Evolutionary conservation across 2,888 invertebrate genomes (phyloP).

Genomic region (Dynastes grantii): DNA sequence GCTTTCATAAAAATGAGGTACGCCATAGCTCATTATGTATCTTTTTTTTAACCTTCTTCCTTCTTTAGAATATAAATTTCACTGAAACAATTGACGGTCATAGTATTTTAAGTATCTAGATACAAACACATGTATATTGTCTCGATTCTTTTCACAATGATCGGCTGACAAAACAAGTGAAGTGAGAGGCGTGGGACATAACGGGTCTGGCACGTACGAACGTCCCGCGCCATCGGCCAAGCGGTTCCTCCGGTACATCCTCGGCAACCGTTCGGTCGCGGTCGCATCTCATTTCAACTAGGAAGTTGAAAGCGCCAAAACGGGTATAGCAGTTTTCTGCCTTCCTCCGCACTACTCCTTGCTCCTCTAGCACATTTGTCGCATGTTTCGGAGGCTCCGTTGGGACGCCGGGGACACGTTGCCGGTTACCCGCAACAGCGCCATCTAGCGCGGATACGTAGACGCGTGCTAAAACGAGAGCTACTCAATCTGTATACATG

Average conservation of each 20-base stretch:
- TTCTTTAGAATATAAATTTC: too few species aligned
- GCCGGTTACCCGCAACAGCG: constrained; percentile 33
- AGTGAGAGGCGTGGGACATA: constrained; percentile 37
- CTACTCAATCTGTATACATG: too few species aligned
- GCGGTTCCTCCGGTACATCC: too few species aligned
- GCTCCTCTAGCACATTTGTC: too few species aligned
- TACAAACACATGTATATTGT: too few species aligned
- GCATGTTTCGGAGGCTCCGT: not conserved
- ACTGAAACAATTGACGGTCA: too few species aligned
- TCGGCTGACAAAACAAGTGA: not conserved
- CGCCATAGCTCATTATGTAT: too few species aligned
- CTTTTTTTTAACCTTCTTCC: too few species aligned
- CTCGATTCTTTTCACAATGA: too few species aligned
- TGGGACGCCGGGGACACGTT: not conserved
- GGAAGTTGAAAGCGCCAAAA: constrained; percentile 17
- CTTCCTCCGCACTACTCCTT: not conserved
- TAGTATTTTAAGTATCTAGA: too few species aligned
- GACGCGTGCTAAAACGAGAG: not conserved
- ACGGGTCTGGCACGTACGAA: constrained; percentile 32
- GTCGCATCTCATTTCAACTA: constrained; percentile 16
- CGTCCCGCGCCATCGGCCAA: too few species aligned
- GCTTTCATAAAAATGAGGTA: too few species aligned
- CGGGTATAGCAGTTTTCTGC: not conserved
- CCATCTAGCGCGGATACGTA: constrained; percentile 8
- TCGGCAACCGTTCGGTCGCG: not conserved